A percentile compares a stretch with the other conserved stretches of the same genome.
Conservation (phyloP, 2,797 vertebrate species). For the Peromyscus eremicus region DNA sequence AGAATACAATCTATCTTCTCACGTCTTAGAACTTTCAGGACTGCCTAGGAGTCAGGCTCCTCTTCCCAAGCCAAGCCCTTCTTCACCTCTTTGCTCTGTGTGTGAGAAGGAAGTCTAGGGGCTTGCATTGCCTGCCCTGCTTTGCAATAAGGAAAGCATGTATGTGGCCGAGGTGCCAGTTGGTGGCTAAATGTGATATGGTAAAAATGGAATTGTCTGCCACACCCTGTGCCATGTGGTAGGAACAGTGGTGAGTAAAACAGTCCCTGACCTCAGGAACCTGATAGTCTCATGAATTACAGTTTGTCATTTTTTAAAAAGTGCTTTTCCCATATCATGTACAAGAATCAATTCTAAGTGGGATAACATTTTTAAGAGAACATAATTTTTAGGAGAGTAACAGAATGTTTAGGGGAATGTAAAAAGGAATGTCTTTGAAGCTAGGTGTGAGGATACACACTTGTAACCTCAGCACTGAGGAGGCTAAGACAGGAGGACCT, state of each 20-base stretch:
- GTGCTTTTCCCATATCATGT: neutral
- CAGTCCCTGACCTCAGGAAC: neutral
- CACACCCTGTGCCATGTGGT: neutral
- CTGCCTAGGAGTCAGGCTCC: neutral
- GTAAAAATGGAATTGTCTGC: neutral
- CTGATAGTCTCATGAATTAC: neutral
- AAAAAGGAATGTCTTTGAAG: neutral
- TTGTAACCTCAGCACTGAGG: neutral
- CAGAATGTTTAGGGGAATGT: neutral
- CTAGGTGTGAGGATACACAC: neutral
- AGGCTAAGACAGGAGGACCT: no score
- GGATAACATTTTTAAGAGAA: neutral
- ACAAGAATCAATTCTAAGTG: neutral
- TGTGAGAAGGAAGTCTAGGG: neutral
- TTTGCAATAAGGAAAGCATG: neutral
- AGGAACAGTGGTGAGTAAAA: neutral
- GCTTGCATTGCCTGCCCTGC: neutral
- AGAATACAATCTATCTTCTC: slow-evolving; percentile 40
- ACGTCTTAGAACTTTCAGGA: neutral
- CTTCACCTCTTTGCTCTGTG: neutral
- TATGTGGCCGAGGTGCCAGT: neutral
- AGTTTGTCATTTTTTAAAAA: neutral
- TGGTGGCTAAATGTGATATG: neutral
- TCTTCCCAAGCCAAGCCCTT: neutral
- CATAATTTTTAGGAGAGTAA: neutral